Percentiles rank a stretch among this genome's conserved stretches.
Conservation (phyloP, 2,113 vertebrate species). For the Podilymbus podiceps region DNA sequence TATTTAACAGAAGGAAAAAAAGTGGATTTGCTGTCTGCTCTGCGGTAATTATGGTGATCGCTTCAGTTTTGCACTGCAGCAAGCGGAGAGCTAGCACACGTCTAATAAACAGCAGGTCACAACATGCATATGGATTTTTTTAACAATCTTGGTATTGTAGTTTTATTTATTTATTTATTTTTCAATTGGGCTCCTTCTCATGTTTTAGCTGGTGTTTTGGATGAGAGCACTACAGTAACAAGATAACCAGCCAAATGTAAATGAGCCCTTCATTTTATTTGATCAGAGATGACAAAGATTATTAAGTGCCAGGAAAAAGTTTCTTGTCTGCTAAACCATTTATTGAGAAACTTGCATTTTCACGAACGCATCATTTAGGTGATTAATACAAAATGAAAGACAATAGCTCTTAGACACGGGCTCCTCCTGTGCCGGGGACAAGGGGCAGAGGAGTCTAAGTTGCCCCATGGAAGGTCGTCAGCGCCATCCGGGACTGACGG, state of each 20-base stretch:
- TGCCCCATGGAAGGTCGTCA: not conserved
- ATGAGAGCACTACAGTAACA: not conserved
- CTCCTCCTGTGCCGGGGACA: not conserved
- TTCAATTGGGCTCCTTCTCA: not conserved
- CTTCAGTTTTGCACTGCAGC: not conserved
- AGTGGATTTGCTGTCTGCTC: not conserved
- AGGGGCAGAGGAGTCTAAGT: not conserved
- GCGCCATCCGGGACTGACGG: accelerated
- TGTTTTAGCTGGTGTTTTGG: not conserved
- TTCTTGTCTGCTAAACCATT: not conserved
- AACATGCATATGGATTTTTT: not conserved
- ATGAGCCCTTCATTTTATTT: not conserved
- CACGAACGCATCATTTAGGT: not conserved
- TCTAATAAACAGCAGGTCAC: not conserved
- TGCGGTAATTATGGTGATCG: not conserved
- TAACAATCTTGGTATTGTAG: not conserved
- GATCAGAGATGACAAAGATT: not conserved
- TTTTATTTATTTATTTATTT: not conserved
- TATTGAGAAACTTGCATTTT: not conserved
- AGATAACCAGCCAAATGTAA: not conserved
- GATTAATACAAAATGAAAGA: not conserved
- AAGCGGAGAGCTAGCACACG: not conserved
- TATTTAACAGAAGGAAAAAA: not conserved
- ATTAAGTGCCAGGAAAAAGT: not conserved
- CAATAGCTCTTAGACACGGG: accelerated